Conservation (phyloP, 1,140 invertebrate species). For the Drosophila parabipectinata region DNA sequence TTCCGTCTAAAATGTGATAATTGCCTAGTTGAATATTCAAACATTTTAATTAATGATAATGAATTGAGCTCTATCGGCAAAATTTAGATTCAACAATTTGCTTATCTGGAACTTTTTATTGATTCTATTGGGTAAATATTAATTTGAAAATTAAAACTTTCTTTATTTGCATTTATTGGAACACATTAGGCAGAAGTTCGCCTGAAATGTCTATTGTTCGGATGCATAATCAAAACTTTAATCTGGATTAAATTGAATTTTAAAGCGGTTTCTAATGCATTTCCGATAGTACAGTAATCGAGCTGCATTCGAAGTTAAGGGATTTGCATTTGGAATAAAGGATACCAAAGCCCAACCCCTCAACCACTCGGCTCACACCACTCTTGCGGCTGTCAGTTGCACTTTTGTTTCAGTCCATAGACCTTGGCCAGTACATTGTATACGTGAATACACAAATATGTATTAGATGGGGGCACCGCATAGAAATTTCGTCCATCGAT, state of each 20-base stretch:
- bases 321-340: slow-evolving; percentile 64
- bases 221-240: background rate
- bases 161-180: background rate
- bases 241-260: slow-evolving; percentile 47
- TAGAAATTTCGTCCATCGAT: slow-evolving; percentile 39
- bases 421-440: slow-evolving; percentile 8
- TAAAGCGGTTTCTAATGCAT: slow-evolving; percentile 43
- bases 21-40: background rate
- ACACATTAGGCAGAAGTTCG: background rate
- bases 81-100: too few relatives aligned
- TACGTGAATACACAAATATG: slow-evolving; percentile 7
- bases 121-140: background rate
- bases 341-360: slow-evolving; percentile 10
- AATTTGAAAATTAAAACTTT: slow-evolving; percentile 1
- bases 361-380: slow-evolving; percentile 7
- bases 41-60: background rate
- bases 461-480: slow-evolving; percentile 21
- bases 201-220: background rate
- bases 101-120: background rate
- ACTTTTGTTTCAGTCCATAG: slow-evolving; percentile 48
- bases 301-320: slow-evolving; percentile 38
- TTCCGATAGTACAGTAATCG: slow-evolving; percentile 37
- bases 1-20: background rate
- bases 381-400: slow-evolving; percentile 48
- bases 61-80: background rate